These are phyloP conservation scores for Drosophila prolongata DNA, from an alignment of 2,888 invertebrate species.

Conservation along the genomic window DNA sequence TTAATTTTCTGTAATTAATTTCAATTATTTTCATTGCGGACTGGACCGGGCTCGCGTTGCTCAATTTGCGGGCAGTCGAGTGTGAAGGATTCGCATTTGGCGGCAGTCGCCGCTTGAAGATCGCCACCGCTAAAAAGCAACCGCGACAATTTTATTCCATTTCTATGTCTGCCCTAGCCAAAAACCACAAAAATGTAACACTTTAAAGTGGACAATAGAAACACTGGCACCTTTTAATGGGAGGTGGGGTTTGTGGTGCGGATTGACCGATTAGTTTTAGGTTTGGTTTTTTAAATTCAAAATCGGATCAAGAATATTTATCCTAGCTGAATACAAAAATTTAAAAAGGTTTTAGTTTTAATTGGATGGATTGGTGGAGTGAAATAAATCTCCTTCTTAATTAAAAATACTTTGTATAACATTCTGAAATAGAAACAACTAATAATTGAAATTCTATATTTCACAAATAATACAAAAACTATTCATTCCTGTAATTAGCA, in stretches of 20 bases:
- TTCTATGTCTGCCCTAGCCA: conserved; percentile 17
- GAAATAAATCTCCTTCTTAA: too few relatives aligned
- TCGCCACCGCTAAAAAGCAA: conserved; percentile 58
- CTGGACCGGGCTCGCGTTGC: conserved; percentile 54
- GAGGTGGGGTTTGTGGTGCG: neutral
- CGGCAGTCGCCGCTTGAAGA: conserved; percentile 69
- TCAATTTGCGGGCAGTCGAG: conserved; percentile 82
- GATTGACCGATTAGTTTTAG: conserved; percentile 6
- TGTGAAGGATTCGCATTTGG: conserved; percentile 82
- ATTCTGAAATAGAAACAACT: too few relatives aligned
- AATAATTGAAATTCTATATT: too few relatives aligned
- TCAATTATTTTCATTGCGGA: conserved; percentile 79
- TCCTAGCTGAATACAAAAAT: too few relatives aligned
- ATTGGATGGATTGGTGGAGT: too few relatives aligned
- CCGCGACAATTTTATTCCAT: conserved; percentile 47
- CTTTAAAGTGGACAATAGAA: conserved; percentile 42
- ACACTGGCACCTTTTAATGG: conserved; percentile 3
- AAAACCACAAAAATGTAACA: conserved; percentile 50
- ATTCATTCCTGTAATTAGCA: too few relatives aligned
- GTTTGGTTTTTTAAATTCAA: neutral
- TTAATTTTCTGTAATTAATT: conserved; percentile 81
- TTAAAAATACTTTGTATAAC: neutral
- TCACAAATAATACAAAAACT: too few relatives aligned
- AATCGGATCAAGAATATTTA: too few relatives aligned
- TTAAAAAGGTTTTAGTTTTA: too few relatives aligned